A percentile compares a stretch with the other conserved stretches of the same genome.
These are phyloP conservation scores for Drosophila mettleri DNA, from an alignment of 2,888 invertebrate genomes.

Conservation along the genomic window DNA sequence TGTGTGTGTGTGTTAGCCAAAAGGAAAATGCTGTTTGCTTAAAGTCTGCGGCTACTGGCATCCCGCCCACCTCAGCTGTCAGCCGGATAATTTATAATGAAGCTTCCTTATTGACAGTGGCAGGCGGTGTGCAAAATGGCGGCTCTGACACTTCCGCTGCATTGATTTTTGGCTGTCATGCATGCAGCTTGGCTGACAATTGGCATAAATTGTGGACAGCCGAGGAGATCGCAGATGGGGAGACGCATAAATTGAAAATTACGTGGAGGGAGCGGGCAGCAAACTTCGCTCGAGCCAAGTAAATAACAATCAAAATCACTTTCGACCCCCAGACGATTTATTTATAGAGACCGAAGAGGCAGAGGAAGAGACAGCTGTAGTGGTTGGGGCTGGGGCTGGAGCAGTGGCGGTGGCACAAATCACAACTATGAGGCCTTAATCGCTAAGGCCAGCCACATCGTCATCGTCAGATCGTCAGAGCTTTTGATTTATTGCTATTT, in stretches of 20 bases:
- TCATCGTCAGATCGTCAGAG: constrained; percentile 77
- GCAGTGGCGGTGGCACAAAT: no score
- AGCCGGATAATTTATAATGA: constrained; percentile 73
- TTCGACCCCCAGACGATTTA: constrained; percentile 77
- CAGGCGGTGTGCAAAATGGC: constrained; percentile 24
- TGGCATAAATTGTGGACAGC: constrained; percentile 62
- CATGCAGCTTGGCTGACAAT: constrained; percentile 56
- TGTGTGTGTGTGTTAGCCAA: constrained; percentile 28
- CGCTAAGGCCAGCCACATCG: constrained; percentile 68
- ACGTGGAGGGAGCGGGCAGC: constrained; percentile 20
- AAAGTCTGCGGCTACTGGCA: not conserved
- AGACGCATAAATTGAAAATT: constrained; percentile 51
- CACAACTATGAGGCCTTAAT: constrained; percentile 73
- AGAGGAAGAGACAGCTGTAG: not conserved
- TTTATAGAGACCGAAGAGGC: constrained; percentile 11
- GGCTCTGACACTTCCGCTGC: constrained; percentile 58
- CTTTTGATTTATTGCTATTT: constrained; percentile 79
- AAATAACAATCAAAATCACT: constrained; percentile 80
- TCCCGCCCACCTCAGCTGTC: constrained; percentile 55
- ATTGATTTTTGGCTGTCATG: constrained; percentile 66
- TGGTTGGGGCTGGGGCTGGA: not conserved
- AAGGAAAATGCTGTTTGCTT: constrained; percentile 34
- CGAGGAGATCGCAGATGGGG: constrained; percentile 5
- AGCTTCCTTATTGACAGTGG: constrained; percentile 65
- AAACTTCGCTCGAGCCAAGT: constrained; percentile 31